Conservation (phyloP, 1,140 invertebrate genomes). For the Drosophila bocki region DNA sequence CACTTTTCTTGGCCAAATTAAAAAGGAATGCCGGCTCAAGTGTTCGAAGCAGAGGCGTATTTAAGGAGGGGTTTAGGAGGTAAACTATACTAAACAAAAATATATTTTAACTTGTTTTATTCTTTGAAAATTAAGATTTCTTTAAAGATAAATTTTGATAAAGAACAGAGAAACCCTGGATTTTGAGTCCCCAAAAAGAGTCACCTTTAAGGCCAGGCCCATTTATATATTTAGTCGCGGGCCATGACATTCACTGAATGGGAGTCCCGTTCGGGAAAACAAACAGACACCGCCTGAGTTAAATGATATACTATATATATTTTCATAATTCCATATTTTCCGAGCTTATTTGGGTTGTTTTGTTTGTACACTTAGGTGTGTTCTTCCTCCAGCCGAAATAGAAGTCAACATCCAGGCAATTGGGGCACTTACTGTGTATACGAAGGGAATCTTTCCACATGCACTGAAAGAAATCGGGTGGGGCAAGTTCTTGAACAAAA, state of each 20-base stretch:
- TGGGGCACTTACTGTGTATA: constrained; percentile 38
- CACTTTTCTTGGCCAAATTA: constrained; percentile 65
- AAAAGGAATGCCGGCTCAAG: constrained; percentile 43
- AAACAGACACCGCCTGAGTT: constrained; percentile 55
- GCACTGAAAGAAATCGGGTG: constrained; percentile 6
- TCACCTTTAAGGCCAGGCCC: constrained; percentile 45
- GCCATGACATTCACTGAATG: constrained; percentile 54
- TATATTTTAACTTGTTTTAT: too few species aligned
- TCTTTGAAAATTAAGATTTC: background rate
- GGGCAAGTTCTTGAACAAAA: background rate
- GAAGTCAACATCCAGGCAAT: constrained; percentile 49
- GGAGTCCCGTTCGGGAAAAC: constrained; percentile 30
- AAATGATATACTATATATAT: constrained; percentile 27
- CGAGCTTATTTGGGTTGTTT: constrained; percentile 46
- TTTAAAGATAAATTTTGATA: background rate
- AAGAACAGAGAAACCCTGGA: too few species aligned
- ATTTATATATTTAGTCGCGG: constrained; percentile 56
- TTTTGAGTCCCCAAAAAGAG: background rate
- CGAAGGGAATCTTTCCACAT: constrained; percentile 5
- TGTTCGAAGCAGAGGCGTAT: background rate
- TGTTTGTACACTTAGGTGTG: constrained; percentile 71
- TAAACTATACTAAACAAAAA: too few species aligned
- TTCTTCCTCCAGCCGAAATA: constrained; percentile 32
- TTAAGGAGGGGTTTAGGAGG: background rate
- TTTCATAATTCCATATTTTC: constrained; percentile 58